Base-by-base conservation (phyloP, 2,113 vertebrate genomes). In the Cynoglossus semilaevis region DNA sequence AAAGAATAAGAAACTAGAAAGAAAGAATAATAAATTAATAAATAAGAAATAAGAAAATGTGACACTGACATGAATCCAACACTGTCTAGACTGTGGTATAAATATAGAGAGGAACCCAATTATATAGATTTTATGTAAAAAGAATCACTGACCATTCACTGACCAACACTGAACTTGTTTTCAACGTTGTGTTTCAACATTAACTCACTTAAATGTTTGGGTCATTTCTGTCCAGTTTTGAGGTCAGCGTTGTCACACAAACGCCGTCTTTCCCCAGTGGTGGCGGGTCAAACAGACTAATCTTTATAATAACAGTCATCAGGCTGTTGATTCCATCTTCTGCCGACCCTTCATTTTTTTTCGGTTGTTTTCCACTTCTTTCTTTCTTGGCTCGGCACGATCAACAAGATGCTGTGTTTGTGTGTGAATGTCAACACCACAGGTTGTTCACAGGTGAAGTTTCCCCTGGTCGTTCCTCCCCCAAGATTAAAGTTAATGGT, bases 231-330 rank as follows among this genome's bases (percentile, higher is more conserved):
- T 47, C 38, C 53, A 75, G 69, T 65, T 47, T 53, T 37, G 62
- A 67, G 63, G 58, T 73, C 53, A 59, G 51, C 22, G 15, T 44
- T 52, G 72, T 76, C 67, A 67, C 83, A 87, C 87, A 74, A 70
- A 90, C 87, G 79, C 67, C 12, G 65, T 68, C 72, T 50, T 73
- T 63, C 58, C 63, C 51, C 35, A 66, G 74, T 58, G 75, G 70
- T 81, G 85, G 72, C 44, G 58, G 76, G 76, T 82, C 80, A 80
- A 65, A 43, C 40, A 16, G 46, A 67, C 72, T 77, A 84, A n/a
- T 16, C 18, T 9, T 54, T 76, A 67, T 68, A 70, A 76, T 74
- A 78, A 78, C 63, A 63, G 44, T 61, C 66, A 68, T 69, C 42
- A 19, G 59, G 48, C 63, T 67, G 58, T 68, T 65, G 62, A 52